Conservation (phyloP, 2,888 invertebrate species). For the Biston stratarius region DNA sequence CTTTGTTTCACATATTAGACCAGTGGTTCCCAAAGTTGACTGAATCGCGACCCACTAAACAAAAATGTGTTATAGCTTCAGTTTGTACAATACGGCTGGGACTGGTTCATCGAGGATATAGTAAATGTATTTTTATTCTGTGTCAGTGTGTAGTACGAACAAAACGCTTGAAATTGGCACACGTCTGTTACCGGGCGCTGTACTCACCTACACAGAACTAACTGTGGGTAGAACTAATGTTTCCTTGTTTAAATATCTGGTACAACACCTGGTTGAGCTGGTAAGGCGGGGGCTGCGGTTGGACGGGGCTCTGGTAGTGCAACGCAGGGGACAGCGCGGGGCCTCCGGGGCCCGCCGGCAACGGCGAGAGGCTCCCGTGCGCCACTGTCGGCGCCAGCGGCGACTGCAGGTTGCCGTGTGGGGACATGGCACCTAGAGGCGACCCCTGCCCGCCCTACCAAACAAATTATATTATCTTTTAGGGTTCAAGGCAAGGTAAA, state of each 20-base stretch:
- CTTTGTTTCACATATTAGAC: no score
- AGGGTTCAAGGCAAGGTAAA: no score
- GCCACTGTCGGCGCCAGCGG: slow-evolving; percentile 11
- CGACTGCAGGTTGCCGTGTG: slow-evolving; percentile 37
- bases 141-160: not conserved
- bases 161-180: not conserved
- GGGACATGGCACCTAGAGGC: slow-evolving; percentile 45
- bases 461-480: not conserved
- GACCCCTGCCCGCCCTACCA: slow-evolving; percentile 18
- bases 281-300: slow-evolving; percentile 16
- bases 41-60: no score
- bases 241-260: slow-evolving; percentile 12
- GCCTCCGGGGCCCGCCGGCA: slow-evolving; percentile 8
- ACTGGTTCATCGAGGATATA: no score
- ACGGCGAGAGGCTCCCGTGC: slow-evolving; percentile 9
- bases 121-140: no score
- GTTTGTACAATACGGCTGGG: no score
- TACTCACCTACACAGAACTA: slow-evolving; percentile 6
- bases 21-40: no score
- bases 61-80: no score
- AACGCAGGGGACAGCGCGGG: slow-evolving; percentile 15
- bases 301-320: slow-evolving; percentile 12
- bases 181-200: not conserved
- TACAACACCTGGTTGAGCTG: slow-evolving; percentile 31
- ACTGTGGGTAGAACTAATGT: not conserved